Evolutionary conservation across 2,888 invertebrate genomes (phyloP), one percentile per base, ranked within the genome.

Genomic region (Coenonympha glycerion): DNA sequence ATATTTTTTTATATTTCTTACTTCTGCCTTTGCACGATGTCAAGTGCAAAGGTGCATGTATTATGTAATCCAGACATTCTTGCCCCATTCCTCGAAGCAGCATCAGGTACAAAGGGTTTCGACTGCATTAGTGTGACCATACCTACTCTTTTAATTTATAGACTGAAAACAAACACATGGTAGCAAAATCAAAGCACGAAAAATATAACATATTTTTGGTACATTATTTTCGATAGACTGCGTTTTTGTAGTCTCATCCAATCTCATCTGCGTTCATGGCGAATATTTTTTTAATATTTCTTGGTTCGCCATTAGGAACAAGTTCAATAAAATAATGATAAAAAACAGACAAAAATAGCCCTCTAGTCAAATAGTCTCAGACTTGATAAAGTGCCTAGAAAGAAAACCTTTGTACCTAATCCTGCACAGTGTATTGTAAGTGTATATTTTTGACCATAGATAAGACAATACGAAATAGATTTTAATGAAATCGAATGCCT

Each of bases 401-500:
- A 18, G 4, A 8, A 11, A 40, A 45, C 31, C 33, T 45, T 46
- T 55, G 44, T 37, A 47, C 47, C 50, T 44, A 31, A 3, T 21
- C 6, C 31, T 41, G 39, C 30, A 15, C 24, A 22, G 34, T 21
- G 31, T 21, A 58, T 59, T 33, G 59, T 59, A 57, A 58, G 53
- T 65, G 59, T 72, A 74, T 78, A 76, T 68, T 75, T 79, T 79
- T 63, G 83, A 84, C 82, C 84, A 84, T 85, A 84, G 83, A 76
- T 83, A 83, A 84, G 86, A 86, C 86, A 86, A 86, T 86, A 86
- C 85, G 75, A 84, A 78, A 85, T 82, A 85, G 78, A 76, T 67
- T 76, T 65, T 71, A 73, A 60, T 59, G 57, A 57, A 69, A 68
- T 68, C 66, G 72, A 71, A 84, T 83, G 86, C 86, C 86, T 85